phyloP scores from a whole-genome alignment of 2,888 invertebrate genomes.

The Taenaris catops region DNA sequence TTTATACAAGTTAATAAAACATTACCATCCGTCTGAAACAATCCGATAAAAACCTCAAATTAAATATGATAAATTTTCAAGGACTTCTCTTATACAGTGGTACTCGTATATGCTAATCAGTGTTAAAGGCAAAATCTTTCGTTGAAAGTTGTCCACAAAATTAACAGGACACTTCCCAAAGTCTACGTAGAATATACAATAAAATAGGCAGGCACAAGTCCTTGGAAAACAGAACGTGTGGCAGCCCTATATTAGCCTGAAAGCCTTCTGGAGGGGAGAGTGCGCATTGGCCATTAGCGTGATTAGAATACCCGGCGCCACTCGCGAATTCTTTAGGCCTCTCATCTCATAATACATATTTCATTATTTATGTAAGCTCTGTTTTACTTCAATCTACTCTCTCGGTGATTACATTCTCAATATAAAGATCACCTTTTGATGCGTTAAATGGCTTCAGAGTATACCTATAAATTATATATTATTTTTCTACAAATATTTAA shows the following conservation, averaged over 20 bases:
- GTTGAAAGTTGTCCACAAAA: too few species aligned
- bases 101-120: too few species aligned
- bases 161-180: too few species aligned
- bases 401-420: slow-evolving; percentile 56
- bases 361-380: slow-evolving; percentile 75
- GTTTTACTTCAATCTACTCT: slow-evolving; percentile 63
- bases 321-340: slow-evolving; percentile 73
- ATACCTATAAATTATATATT: slow-evolving; percentile 13
- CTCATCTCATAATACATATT: slow-evolving; percentile 77
- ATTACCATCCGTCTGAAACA: too few species aligned
- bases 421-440: slow-evolving; percentile 36
- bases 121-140: too few species aligned
- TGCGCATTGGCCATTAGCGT: slow-evolving; percentile 80
- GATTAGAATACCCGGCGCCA: slow-evolving; percentile 68
- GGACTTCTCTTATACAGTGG: too few species aligned
- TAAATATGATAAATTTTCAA: too few species aligned
- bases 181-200: too few species aligned
- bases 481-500: too few species aligned
- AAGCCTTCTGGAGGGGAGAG: slow-evolving; percentile 50
- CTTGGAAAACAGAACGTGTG: slow-evolving; percentile 5
- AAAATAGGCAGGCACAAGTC: slow-evolving; percentile 1
- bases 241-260: slow-evolving; percentile 52
- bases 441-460: slow-evolving; percentile 25
- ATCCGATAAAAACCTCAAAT: too few species aligned
- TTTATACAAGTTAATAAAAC: too few species aligned